phyloP scores from a whole-genome alignment of 2,888 invertebrate genomes.

The Mantis religiosa region DNA sequence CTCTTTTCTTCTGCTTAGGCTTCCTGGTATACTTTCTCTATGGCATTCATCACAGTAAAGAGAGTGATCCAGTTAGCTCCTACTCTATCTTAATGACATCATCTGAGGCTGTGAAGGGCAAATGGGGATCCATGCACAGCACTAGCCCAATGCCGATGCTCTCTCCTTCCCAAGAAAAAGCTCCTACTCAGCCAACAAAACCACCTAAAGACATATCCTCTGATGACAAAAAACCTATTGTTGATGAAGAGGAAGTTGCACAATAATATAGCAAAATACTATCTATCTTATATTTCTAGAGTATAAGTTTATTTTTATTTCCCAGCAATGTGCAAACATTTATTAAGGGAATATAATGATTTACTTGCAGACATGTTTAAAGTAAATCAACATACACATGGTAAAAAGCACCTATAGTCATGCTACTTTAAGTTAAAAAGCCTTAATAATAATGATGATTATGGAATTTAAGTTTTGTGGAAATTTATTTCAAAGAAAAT shows the following conservation, averaged over 20 bases:
- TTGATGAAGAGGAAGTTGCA: conserved; percentile 33
- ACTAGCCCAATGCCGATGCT: conserved; percentile 3
- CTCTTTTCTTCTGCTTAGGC: conserved; percentile 48
- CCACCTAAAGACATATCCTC: conserved; percentile 16
- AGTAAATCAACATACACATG: background rate
- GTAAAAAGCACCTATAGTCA: background rate
- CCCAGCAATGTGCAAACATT: background rate
- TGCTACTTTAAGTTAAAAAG: background rate
- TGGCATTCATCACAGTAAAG: conserved; percentile 80
- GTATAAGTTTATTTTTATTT: background rate
- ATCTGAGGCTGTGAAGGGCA: conserved; percentile 54
- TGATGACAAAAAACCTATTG: conserved; percentile 41
- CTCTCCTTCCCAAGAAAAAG: conserved; percentile 18
- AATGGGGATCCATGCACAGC: conserved; percentile 47
- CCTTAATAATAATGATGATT: background rate
- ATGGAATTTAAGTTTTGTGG: background rate
- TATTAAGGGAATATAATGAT: background rate
- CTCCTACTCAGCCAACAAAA: background rate
- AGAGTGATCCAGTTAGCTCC: conserved; percentile 57
- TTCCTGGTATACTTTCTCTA: conserved; percentile 78
- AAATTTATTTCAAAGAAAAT: background rate
- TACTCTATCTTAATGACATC: conserved; percentile 64
- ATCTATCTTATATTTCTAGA: background rate
- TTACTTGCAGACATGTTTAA: background rate
- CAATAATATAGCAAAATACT: background rate